Conservation (phyloP, 2,113 vertebrate genomes). For the Mustelus asterias region DNA sequence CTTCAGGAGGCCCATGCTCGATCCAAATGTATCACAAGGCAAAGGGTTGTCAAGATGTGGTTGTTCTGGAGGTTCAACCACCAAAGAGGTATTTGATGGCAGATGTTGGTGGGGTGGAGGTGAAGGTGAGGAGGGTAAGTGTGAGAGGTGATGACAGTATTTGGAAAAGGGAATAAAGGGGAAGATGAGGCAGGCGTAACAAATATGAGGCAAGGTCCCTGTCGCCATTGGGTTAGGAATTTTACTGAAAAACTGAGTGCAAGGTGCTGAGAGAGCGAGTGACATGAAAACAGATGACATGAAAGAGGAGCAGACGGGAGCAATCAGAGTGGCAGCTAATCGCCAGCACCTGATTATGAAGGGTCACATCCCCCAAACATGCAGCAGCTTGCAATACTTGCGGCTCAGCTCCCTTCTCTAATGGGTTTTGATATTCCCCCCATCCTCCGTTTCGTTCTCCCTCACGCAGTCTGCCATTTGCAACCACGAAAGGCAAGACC, state of each 20-base stretch:
- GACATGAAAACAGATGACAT: neutral
- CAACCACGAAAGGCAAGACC: neutral
- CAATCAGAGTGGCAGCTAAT: neutral
- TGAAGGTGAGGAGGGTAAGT: neutral
- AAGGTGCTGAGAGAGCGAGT: neutral
- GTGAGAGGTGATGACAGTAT: neutral
- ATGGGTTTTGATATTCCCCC: neutral
- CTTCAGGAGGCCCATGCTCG: neutral
- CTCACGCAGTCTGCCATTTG: neutral
- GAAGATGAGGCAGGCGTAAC: neutral
- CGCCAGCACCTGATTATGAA: neutral
- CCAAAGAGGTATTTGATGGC: neutral
- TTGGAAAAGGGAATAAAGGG: neutral
- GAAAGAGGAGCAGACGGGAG: neutral
- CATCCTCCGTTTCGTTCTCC: no score
- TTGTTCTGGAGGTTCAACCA: neutral
- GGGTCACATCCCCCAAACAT: neutral
- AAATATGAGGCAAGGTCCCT: neutral
- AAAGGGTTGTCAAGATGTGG: neutral
- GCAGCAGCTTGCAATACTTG: neutral
- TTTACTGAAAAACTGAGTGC: neutral
- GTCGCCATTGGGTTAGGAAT: neutral
- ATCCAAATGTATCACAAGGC: neutral
- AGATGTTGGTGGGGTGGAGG: neutral
- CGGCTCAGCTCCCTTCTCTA: neutral